Evolutionary conservation across 1,140 invertebrate species (phyloP), one percentile per base, ranked within the genome.

Genomic region (Leptinotarsa defecta): DNA sequence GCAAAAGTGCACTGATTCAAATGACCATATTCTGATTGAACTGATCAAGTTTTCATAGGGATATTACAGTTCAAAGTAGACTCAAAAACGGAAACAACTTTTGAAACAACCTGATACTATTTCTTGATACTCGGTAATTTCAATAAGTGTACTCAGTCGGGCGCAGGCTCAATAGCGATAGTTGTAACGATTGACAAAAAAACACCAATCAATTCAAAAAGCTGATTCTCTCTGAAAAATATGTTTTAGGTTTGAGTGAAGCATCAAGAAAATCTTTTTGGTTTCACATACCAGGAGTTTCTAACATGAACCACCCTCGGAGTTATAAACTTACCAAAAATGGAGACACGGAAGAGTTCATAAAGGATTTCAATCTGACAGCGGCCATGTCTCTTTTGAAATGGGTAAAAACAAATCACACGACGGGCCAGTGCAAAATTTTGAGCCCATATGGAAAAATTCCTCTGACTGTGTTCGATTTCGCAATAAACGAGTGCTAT

Each of bases 301-400:
- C 89, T 13, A 87, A 88, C 78, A 86, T 91, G 65, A 87, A 86
- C 74, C 85, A 87, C 82, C 90, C 90, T 1, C 85, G 90, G 11
- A 88, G 88, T 22, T 91, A 91, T 79, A 57, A 74, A 22, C 68
- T 82, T 19, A 70, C 70, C 3, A 79, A 81, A 76, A 77, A 80
- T 20, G 79, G 81, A 5, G 81, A 82, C 27, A 77, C 77, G 4
- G 73, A 78, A 61, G 69, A 67, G 0, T 82, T 82, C 62, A 63
- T 81, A 4, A 79, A 80, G 64, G 90, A 91, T 82, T 91, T 88
- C 77, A 91, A 93, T 82, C 86, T 95, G 64, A 96, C 94, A 15
- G 92, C 94, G 8, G 96, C 95, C 78, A 89, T 95, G 65, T 92
- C 91, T 78, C 86, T 97, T 27, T 83, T 97, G 17, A 94, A 93